Percentiles rank a stretch among this genome's conserved stretches.
Conservation (phyloP, 2,888 invertebrate genomes). For the Orgyia antiqua region DNA sequence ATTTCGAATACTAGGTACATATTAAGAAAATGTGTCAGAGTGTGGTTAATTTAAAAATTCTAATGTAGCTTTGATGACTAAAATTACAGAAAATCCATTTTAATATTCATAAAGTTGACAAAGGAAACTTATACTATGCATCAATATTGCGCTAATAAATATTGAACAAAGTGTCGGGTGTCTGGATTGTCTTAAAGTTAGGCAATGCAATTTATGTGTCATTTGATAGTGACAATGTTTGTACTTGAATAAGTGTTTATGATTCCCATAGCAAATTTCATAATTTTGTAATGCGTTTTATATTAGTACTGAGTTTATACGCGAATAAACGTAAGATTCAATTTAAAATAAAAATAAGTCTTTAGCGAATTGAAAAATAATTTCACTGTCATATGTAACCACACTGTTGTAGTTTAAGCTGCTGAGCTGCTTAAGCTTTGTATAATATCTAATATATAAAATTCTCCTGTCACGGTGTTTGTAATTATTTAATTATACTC, state of each 20-base stretch:
- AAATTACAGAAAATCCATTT: constrained; percentile 29
- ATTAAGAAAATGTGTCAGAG: constrained; percentile 37
- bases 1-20: constrained; percentile 34
- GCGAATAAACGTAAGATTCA: no score
- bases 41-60: constrained; percentile 38
- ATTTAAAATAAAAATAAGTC: no score
- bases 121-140: constrained; percentile 35
- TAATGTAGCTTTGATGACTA: constrained; percentile 31
- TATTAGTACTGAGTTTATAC: no score
- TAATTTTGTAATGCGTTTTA: no score
- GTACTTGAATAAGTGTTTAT: constrained; percentile 21
- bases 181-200: constrained; percentile 40
- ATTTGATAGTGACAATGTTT: constrained; percentile 34
- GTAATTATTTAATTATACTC: no score
- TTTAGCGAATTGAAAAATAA: no score
- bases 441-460: no score
- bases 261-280: no score
- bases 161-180: constrained; percentile 42
- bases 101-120: constrained; percentile 41
- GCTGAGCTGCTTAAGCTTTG: no score
- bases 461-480: no score
- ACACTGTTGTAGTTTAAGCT: no score
- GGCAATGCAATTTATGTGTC: constrained; percentile 51
- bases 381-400: no score
- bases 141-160: constrained; percentile 50